These are phyloP conservation scores for Whitmania pigra DNA, from an alignment of 1,140 invertebrate genomes.

Conservation along the genomic window DNA sequence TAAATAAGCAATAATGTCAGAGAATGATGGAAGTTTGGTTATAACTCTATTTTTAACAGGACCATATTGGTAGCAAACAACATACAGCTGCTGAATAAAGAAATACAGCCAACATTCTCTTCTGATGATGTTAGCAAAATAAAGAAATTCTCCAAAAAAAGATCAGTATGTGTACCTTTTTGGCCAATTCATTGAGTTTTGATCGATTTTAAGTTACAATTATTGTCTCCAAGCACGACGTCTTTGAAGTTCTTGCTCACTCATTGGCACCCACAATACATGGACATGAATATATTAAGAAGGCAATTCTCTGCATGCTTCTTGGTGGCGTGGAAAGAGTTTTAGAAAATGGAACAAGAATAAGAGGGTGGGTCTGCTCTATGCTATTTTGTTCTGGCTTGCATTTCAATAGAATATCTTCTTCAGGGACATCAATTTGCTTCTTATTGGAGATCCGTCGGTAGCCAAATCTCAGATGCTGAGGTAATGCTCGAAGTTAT, in stretches of 20 bases:
- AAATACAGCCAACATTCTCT: slow-evolving; percentile 63
- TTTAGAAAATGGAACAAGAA: slow-evolving; percentile 81
- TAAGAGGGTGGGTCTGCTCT: slow-evolving; percentile 62
- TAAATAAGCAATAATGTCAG: no score
- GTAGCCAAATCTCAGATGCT: slow-evolving; percentile 96
- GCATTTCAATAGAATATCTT: slow-evolving; percentile 22
- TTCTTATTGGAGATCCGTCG: slow-evolving; percentile 95
- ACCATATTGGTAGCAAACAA: slow-evolving; percentile 89
- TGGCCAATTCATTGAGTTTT: neutral
- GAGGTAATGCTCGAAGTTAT: slow-evolving; percentile 29
- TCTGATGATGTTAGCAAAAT: slow-evolving; percentile 78
- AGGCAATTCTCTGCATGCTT: slow-evolving; percentile 84
- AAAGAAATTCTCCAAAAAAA: slow-evolving; percentile 65
- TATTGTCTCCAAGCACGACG: slow-evolving; percentile 47
- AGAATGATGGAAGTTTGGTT: no score
- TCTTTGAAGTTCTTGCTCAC: slow-evolving; percentile 77
- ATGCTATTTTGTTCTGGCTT: neutral
- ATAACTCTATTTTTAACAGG: slow-evolving; percentile 43
- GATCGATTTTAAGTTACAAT: neutral
- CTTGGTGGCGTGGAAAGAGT: slow-evolving; percentile 91
- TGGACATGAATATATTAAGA: slow-evolving; percentile 91
- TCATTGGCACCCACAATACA: slow-evolving; percentile 96
- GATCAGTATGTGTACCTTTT: slow-evolving; percentile 30
- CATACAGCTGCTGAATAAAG: slow-evolving; percentile 76
- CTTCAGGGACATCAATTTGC: slow-evolving; percentile 78